phyloP scores from a whole-genome alignment of 2,113 vertebrate species.

The Cynocephalus volans region DNA sequence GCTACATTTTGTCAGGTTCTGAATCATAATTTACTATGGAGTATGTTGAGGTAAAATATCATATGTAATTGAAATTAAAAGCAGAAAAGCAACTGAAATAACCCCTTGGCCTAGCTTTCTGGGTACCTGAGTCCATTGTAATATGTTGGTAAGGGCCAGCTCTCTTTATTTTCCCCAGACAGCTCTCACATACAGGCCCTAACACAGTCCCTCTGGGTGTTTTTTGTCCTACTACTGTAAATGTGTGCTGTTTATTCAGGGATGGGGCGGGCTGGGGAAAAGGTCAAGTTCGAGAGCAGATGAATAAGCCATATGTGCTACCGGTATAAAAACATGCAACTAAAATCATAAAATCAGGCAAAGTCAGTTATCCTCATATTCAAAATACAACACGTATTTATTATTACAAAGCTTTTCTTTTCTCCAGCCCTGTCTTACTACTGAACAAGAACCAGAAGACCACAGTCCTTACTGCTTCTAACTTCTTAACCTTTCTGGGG shows the following conservation, averaged over 20 bases:
- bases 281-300: neutral
- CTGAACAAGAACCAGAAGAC: neutral
- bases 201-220: neutral
- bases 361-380: neutral
- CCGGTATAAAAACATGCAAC: neutral
- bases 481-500: neutral
- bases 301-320: neutral
- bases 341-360: neutral
- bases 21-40: constrained; percentile 26
- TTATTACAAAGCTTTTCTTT: neutral
- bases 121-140: neutral
- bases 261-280: neutral
- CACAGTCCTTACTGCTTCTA: neutral
- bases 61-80: constrained; percentile 58
- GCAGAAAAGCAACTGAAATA: constrained; percentile 58
- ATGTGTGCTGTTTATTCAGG: neutral
- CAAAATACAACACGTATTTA: neutral
- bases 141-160: neutral
- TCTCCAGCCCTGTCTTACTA: neutral
- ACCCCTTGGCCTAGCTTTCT: neutral
- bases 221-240: neutral
- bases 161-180: neutral
- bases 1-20: constrained; percentile 13
- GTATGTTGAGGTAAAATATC: constrained; percentile 8
- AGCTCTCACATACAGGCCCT: neutral